These are phyloP conservation scores for Rutilus rutilus DNA, from an alignment of 2,113 vertebrate species.

Conservation along the genomic window DNA sequence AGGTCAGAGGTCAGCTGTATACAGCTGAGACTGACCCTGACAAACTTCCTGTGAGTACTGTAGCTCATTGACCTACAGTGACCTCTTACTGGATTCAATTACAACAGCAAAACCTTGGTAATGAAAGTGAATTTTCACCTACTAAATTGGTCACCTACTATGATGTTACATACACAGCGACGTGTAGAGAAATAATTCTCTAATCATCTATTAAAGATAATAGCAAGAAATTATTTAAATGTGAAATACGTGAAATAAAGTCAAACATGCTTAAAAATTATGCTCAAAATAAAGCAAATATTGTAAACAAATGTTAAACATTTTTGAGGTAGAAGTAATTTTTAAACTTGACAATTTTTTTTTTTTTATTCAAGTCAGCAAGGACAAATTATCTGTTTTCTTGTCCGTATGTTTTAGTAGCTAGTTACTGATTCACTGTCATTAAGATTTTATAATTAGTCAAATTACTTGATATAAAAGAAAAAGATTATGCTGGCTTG, in stretches of 20 bases:
- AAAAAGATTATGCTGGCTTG: background rate
- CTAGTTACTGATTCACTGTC: background rate
- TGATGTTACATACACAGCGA: background rate
- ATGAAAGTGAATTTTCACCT: background rate
- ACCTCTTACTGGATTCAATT: background rate
- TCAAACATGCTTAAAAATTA: background rate
- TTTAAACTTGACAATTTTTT: background rate
- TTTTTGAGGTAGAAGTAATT: background rate
- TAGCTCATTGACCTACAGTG: conserved; percentile 2
- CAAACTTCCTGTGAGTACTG: conserved; percentile 6
- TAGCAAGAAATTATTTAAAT: background rate
- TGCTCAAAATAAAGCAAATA: background rate
- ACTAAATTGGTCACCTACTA: background rate
- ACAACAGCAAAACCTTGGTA: background rate
- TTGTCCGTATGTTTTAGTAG: background rate
- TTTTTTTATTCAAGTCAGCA: background rate
- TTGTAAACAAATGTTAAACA: background rate
- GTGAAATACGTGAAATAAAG: background rate
- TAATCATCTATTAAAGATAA: background rate
- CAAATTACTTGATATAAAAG: background rate
- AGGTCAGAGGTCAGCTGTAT: conserved; percentile 3
- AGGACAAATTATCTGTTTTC: background rate
- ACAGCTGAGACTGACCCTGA: conserved; percentile 26
- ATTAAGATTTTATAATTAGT: background rate
- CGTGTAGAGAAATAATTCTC: background rate